phyloP scores from a whole-genome alignment of 2,797 vertebrate genomes.

The Centropyge bicolor region DNA sequence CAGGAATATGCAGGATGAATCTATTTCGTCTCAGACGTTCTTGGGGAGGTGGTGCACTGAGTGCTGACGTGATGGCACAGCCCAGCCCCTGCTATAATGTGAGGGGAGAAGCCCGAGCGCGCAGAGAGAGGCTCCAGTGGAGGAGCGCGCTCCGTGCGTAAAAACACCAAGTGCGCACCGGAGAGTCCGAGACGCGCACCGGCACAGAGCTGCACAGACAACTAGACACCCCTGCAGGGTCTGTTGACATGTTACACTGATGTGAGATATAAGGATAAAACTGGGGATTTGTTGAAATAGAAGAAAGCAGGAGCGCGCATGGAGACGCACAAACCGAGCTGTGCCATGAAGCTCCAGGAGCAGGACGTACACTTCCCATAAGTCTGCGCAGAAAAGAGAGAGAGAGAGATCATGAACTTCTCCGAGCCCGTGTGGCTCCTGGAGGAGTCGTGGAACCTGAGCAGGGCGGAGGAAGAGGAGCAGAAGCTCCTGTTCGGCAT shows the following conservation, averaged over 20 bases:
- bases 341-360: constrained; percentile 37
- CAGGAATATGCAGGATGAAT: background rate
- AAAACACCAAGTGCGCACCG: constrained; percentile 67
- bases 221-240: too few species aligned
- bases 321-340: constrained; percentile 46
- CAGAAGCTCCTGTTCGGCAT: constrained; percentile 88
- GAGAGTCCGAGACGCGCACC: constrained; percentile 38
- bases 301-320: constrained; percentile 28
- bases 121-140: constrained; percentile 40
- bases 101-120: constrained; percentile 52
- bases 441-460: constrained; percentile 70
- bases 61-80: constrained; percentile 76
- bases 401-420: constrained; percentile 75
- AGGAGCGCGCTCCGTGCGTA: constrained; percentile 41
- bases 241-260: too few species aligned
- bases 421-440: constrained; percentile 66
- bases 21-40: background rate
- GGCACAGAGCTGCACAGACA: background rate
- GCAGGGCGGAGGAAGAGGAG: constrained; percentile 80
- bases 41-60: constrained; percentile 53
- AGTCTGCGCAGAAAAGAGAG: background rate
- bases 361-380: background rate
- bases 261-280: background rate
- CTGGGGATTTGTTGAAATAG: background rate
- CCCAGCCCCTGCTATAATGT: constrained; percentile 67